Evolutionary conservation across 2,797 vertebrate species (phyloP).

Genomic region (Coccyzus lansbergi): DNA sequence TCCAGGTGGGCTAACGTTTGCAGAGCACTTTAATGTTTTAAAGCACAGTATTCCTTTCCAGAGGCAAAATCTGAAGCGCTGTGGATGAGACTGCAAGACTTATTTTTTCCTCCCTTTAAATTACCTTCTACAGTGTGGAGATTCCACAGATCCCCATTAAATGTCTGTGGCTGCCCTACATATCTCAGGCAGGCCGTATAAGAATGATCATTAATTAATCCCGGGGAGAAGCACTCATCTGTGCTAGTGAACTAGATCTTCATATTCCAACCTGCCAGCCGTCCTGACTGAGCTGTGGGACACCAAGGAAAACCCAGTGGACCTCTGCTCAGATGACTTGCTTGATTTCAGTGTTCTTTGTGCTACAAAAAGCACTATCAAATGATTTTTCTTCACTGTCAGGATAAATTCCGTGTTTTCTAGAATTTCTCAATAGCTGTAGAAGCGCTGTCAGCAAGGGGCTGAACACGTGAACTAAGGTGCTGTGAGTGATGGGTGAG

Average conservation of each 20-base stretch:
- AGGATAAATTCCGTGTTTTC: not conserved
- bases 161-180: slow-evolving; percentile 15
- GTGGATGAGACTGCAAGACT: not conserved
- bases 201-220: slow-evolving; percentile 45
- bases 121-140: not conserved
- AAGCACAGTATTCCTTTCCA: not conserved
- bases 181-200: not conserved
- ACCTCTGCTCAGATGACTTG: not conserved
- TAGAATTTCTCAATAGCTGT: not conserved
- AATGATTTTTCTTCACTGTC: not conserved
- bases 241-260: slow-evolving; percentile 26
- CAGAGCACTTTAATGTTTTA: not conserved
- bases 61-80: not conserved
- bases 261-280: not conserved
- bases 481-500: not conserved
- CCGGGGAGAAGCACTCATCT: slow-evolving; percentile 25
- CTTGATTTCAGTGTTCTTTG: not conserved
- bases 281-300: not conserved
- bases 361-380: not conserved
- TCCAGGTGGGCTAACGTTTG: not conserved
- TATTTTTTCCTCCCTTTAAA: not conserved
- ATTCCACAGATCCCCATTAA: not conserved
- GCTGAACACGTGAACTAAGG: not conserved
- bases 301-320: not conserved
- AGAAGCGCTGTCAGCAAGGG: not conserved